Percentiles rank a stretch among this genome's conserved stretches.
Conservation (phyloP, 1,140 invertebrate species). For the Chrysoperla carnea region DNA sequence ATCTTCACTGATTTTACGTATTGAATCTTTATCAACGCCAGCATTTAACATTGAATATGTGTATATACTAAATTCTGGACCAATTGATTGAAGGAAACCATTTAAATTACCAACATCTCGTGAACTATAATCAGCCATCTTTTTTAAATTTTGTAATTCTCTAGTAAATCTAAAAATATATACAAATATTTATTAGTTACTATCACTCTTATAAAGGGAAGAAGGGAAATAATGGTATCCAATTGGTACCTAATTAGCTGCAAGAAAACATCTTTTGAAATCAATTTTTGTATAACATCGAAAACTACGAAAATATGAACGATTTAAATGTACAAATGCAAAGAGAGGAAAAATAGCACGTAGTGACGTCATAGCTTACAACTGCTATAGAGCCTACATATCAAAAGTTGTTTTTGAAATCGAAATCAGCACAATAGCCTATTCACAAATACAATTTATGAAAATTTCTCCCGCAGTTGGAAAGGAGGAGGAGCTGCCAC, state of each 20-base stretch:
- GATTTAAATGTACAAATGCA: too few relatives aligned
- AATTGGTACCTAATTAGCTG: neutral
- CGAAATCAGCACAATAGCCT: too few relatives aligned
- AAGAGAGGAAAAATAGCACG: too few relatives aligned
- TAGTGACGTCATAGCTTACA: too few relatives aligned
- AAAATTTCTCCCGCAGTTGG: too few relatives aligned
- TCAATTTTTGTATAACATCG: too few relatives aligned
- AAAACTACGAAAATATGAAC: too few relatives aligned
- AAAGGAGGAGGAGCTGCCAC: too few relatives aligned
- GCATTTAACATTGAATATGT: slow-evolving; percentile 93
- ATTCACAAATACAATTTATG: too few relatives aligned
- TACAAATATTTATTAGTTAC: slow-evolving; percentile 1
- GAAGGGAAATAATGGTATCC: neutral
- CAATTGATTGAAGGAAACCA: slow-evolving; percentile 72
- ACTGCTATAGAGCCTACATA: too few relatives aligned
- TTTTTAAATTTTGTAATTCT: slow-evolving; percentile 87
- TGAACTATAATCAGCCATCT: slow-evolving; percentile 93
- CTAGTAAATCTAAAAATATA: slow-evolving; percentile 60
- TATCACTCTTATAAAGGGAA: too few relatives aligned
- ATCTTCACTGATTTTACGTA: slow-evolving; percentile 73
- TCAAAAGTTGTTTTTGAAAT: too few relatives aligned
- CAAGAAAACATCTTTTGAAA: neutral
- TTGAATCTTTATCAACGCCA: slow-evolving; percentile 76
- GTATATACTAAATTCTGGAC: slow-evolving; percentile 86
- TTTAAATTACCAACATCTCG: slow-evolving; percentile 84